Evolutionary conservation across 1,140 invertebrate species (phyloP), one percentile per base, ranked within the genome.

Genomic region (Rhagoletis zephyria): DNA sequence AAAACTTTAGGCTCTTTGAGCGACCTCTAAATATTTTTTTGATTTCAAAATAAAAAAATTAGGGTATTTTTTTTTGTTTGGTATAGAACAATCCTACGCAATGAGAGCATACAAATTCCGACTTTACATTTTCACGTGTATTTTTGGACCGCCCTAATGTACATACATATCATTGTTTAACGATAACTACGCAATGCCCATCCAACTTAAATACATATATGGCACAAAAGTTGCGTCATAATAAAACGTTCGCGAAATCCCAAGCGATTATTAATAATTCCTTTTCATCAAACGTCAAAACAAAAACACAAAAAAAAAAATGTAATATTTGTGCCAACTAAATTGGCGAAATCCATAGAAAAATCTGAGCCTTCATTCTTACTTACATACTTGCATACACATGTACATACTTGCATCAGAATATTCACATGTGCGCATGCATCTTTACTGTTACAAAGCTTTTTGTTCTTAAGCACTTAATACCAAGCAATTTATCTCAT

Each of bases 401-500:
- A 56, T 56, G n/a, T 1, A 14, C 61, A 63, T 14, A 56, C 30
- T 30, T 30, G 30, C 30, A 30, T 30, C 30, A 6, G 7, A 65
- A 14, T 61, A 63, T 63, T 16, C 2, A 63, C 14, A n/a, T 63
- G 19, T 51, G 60, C 60, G 70, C 63, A 10, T 56, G 19, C 51
- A 48, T 45, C 9, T 60, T 61, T 40, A 16, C 59, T 0, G 0
- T 30, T 30, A 30, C 30, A 56, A 5, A 12, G 60, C 19, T 59
- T 64, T 7, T 60, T 77, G 56, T 19, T 56, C 59, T 48, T 77
- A 74, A 56, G 56, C 67, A 59, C 51, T 87, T 74, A 60, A 67
- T 61, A 59, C 60, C 59, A 61, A 63, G 59, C 85, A 90, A 90
- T 90, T 90, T 90, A 91, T 90, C 90, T 90, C 90, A 90, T 89